Evolutionary conservation across 2,888 invertebrate genomes (phyloP), one percentile per base, ranked within the genome.

Genomic region (Rutpela maculata): DNA sequence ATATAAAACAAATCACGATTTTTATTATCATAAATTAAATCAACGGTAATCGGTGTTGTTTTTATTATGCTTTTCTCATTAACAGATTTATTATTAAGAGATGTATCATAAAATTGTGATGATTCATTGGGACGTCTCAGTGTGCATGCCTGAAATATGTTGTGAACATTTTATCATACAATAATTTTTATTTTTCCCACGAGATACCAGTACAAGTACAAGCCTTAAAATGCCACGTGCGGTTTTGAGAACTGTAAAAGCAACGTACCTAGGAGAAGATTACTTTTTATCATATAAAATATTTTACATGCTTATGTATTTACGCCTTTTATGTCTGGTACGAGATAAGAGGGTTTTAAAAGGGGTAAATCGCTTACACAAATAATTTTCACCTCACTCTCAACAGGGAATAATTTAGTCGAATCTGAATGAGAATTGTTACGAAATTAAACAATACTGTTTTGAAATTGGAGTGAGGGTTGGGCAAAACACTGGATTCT

Each of bases 11-110:
- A 84, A 84, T 86, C 84, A 85, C 84, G 85, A 80, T 79, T 84
- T 84, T 84, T 82, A 82, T 82, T 84, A 84, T 85, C 85, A 75
- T 77, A 84, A 84, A 85, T 85, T 85, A 82, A 84, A 85, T 85
- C 85, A 82, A 82, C 74, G 69, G 71, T 78, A 80, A 82, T 81
- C 80, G 81, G 77, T 79, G 76, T 78, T 79, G 76, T 78, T 79
- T 78, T 81, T 74, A 76, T 70, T 77, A 74, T 71, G 66, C 43
- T 60, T 74, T 60, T 65, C 66, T 77, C 67, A 63, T 74, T 77
- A 70, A 77, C 71, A 70, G 70, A 70, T 70, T 70, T 70, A 60
- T 70, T 60, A 70, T 70, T 70, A 50, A 70, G 43, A 60, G 56
- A 70, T 19, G 70, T 60, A 70, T 70, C 59, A 60, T 38, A 43